These are phyloP conservation scores for Syrista parreyssii DNA, from an alignment of 2,888 invertebrate species.

Conservation along the genomic window DNA sequence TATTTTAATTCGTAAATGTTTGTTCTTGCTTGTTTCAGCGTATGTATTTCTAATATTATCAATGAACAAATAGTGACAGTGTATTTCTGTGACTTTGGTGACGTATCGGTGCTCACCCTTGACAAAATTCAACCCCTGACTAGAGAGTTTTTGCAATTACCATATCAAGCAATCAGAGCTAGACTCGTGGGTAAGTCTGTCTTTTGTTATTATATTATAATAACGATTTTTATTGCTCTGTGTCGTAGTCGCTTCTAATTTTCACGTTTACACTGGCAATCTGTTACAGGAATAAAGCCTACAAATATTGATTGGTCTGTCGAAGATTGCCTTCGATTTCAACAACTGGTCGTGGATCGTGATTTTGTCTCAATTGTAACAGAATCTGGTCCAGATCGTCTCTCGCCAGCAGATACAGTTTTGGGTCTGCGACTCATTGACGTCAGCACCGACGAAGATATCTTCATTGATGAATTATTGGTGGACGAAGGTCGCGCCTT, in stretches of 20 bases:
- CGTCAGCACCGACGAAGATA: constrained; percentile 75
- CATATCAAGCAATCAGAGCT: constrained; percentile 76
- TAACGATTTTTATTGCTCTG: constrained; percentile 5
- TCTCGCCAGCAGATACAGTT: constrained; percentile 72
- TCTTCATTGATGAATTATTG: constrained; percentile 75
- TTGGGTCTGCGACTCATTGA: constrained; percentile 79
- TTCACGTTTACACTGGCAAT: constrained; percentile 4
- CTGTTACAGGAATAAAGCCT: constrained; percentile 69
- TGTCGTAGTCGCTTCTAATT: constrained; percentile 13
- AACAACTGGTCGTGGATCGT: constrained; percentile 76
- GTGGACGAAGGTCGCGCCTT: constrained; percentile 73
- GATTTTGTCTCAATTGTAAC: constrained; percentile 77
- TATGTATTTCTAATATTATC: constrained; percentile 69
- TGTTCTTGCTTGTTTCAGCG: constrained; percentile 60
- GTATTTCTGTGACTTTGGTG: constrained; percentile 75
- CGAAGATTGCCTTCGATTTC: constrained; percentile 80
- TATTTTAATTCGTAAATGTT: not conserved
- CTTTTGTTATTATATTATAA: not conserved
- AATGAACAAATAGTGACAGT: constrained; percentile 71
- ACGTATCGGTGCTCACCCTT: constrained; percentile 70
- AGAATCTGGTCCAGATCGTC: constrained; percentile 72
- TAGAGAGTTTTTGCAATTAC: constrained; percentile 70
- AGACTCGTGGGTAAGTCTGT: constrained; percentile 70
- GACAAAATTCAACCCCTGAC: constrained; percentile 70
- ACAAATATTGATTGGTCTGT: constrained; percentile 76